Evolutionary conservation across 2,113 vertebrate species (phyloP).

Genomic region (Amazona vittata): DNA sequence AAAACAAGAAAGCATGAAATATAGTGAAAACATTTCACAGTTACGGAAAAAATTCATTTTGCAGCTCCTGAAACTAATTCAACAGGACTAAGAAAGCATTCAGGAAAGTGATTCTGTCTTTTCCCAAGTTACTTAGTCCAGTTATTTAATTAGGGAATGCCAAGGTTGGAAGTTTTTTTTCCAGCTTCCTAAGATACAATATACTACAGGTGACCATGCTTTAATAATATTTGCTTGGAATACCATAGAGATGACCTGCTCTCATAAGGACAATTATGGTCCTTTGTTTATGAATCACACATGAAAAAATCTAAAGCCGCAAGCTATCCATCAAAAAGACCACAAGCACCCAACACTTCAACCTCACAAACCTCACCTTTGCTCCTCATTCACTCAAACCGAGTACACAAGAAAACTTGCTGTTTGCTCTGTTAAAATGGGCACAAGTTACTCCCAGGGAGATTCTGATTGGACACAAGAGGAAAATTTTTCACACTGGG

Average conservation of each 20-base stretch:
- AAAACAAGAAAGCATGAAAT: not conserved
- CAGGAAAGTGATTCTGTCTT: not conserved
- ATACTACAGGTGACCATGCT: not conserved
- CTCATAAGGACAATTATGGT: not conserved
- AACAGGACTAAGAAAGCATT: not conserved
- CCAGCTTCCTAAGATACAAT: not conserved
- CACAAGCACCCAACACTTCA: accelerated
- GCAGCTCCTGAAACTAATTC: not conserved
- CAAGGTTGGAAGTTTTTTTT: not conserved
- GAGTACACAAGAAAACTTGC: not conserved
- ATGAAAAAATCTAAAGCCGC: not conserved
- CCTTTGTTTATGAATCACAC: not conserved
- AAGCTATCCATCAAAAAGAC: not conserved
- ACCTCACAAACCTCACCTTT: not conserved
- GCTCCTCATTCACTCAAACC: not conserved
- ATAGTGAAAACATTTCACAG: not conserved
- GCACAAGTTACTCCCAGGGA: not conserved
- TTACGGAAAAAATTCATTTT: not conserved
- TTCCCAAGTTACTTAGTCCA: not conserved
- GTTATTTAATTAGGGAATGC: not conserved
- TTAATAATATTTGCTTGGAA: not conserved
- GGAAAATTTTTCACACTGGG: not conserved
- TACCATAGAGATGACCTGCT: not conserved
- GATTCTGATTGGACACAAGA: not conserved
- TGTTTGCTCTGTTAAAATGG: not conserved